Percentiles rank a stretch among this genome's conserved stretches.
Conservation (phyloP, 2,888 invertebrate genomes). For the Drymonia ruficornis region DNA sequence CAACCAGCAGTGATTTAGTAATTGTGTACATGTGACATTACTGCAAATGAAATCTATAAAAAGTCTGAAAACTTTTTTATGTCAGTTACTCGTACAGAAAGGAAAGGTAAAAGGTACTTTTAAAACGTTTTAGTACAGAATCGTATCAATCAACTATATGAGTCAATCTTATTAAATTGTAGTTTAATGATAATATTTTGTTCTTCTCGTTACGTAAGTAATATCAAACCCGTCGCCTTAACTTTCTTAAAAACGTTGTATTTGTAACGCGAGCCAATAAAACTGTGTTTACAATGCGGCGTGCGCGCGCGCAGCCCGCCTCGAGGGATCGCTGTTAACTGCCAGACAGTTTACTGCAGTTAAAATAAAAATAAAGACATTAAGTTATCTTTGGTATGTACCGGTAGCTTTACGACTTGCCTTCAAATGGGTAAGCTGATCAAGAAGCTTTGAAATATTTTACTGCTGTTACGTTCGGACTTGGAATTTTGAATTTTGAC, state of each 20-base stretch:
- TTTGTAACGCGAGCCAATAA: constrained; percentile 7
- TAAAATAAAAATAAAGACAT: constrained; percentile 8
- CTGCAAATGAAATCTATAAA: neutral
- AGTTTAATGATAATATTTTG: too few relatives aligned
- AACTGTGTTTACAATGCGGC: constrained; percentile 8
- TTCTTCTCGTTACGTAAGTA: neutral
- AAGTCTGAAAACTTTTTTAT: constrained; percentile 1
- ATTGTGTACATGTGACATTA: neutral
- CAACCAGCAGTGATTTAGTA: neutral
- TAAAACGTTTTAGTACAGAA: too few relatives aligned
- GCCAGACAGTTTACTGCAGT: constrained; percentile 7
- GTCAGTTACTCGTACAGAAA: neutral
- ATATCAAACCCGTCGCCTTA: neutral
- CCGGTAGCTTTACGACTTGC: constrained; percentile 3
- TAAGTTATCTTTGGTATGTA: constrained; percentile 5
- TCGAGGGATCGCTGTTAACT: constrained; percentile 7
- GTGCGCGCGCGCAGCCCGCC: constrained; percentile 7
- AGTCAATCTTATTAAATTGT: too few relatives aligned
- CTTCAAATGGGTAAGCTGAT: neutral
- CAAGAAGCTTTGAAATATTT: neutral
- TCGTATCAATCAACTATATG: too few relatives aligned
- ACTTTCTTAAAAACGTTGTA: constrained; percentile 6
- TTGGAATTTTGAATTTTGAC: too few relatives aligned
- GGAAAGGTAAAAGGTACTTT: too few relatives aligned
- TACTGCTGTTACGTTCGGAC: neutral